A percentile compares a stretch with the other conserved stretches of the same genome.
Evolutionary conservation across 2,888 invertebrate genomes (phyloP).

Genomic region (Conus canariensis): DNA sequence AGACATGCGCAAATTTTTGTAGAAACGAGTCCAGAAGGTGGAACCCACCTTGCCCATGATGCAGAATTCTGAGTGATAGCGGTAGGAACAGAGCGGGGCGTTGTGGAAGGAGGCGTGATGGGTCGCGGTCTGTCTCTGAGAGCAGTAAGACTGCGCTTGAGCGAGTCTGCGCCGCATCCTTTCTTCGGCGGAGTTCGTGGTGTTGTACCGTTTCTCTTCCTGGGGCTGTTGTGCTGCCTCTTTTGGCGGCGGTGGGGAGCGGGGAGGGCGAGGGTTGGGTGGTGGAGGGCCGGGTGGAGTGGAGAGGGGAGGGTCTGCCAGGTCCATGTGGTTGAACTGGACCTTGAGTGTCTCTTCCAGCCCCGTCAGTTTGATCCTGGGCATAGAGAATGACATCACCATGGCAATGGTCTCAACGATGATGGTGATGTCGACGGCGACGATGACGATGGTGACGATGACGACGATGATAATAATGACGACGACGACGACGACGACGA

Average conservation of each 20-base stretch:
- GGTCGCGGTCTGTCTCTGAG: not conserved
- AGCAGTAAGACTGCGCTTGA: not conserved
- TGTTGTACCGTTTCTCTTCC: not conserved
- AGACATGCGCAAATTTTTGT: not conserved
- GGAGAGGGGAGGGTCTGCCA: too few relatives aligned
- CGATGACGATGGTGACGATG: too few relatives aligned
- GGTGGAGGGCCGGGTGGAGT: too few relatives aligned
- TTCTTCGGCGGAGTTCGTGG: not conserved
- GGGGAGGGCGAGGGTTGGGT: too few relatives aligned
- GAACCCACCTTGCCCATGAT: constrained; percentile 49
- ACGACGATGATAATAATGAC: too few relatives aligned
- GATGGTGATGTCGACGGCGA: too few relatives aligned
- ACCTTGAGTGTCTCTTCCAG: too few relatives aligned
- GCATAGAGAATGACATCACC: not conserved
- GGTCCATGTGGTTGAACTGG: too few relatives aligned
- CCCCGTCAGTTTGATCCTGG: too few relatives aligned
- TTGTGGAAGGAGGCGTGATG: not conserved
- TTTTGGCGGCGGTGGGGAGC: too few relatives aligned
- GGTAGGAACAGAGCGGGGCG: constrained; percentile 43
- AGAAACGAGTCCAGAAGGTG: constrained; percentile 45
- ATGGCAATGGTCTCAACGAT: too few relatives aligned
- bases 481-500: too few relatives aligned
- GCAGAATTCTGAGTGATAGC: constrained; percentile 37
- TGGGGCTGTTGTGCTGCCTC: not conserved
- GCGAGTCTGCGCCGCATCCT: not conserved